Conservation (phyloP, 2,113 vertebrate genomes). For the Panurus biarmicus region DNA sequence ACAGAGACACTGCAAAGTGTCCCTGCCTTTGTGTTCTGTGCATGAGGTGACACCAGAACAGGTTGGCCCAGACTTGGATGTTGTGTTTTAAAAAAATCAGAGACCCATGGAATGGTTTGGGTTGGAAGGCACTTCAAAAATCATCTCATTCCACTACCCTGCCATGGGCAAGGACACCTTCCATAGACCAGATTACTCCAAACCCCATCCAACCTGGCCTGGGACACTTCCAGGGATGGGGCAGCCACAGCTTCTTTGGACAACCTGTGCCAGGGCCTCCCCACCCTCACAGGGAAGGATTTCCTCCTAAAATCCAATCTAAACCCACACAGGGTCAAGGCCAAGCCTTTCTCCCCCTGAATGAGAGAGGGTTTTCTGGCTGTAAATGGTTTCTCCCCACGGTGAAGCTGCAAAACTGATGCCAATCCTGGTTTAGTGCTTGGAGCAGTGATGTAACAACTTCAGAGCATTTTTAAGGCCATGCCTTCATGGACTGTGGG, state of each 20-base stretch:
- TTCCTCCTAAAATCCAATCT: not conserved
- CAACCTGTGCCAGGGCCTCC: not conserved
- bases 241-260: not conserved
- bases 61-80: not conserved
- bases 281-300: not conserved
- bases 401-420: not conserved
- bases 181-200: not conserved
- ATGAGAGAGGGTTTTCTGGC: not conserved
- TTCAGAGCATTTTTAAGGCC: not conserved
- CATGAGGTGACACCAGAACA: not conserved
- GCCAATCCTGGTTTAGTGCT: not conserved
- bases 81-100: not conserved
- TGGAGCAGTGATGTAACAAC: fast-evolving
- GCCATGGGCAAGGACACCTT: not conserved
- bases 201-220: not conserved
- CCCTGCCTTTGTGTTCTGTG: not conserved
- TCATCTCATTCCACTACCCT: not conserved
- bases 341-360: not conserved
- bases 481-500: not conserved
- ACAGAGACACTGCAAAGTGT: not conserved
- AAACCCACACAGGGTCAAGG: not conserved
- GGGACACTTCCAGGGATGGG: not conserved
- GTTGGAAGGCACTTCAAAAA: not conserved
- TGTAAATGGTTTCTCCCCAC: not conserved
- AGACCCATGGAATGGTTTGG: not conserved